A percentile compares a stretch with the other conserved stretches of the same genome.
Conservation (phyloP, 2,888 invertebrate species). For the Spisula solida region DNA sequence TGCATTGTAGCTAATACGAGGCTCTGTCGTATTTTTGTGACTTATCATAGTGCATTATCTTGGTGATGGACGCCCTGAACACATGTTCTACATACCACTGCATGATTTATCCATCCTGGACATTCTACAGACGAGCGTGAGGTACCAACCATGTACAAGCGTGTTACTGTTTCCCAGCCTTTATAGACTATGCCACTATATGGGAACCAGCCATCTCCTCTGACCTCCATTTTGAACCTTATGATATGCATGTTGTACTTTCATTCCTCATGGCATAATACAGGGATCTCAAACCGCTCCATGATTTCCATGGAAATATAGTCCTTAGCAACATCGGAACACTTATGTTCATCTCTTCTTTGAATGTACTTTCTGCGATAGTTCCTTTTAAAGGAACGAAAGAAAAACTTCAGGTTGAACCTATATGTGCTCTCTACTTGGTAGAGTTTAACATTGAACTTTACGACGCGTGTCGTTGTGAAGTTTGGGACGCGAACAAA, state of each 20-base stretch:
- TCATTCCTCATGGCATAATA: conserved; percentile 74
- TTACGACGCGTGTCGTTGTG: neutral
- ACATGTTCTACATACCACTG: neutral
- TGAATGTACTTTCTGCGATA: conserved; percentile 24
- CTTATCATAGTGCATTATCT: neutral
- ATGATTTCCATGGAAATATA: conserved; percentile 19
- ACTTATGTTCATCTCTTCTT: neutral
- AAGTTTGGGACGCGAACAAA: neutral
- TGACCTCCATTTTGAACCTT: conserved; percentile 29
- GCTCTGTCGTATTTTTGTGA: neutral
- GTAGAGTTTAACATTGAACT: conserved; percentile 14
- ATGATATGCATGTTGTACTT: conserved; percentile 42
- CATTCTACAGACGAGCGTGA: neutral
- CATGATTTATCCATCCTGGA: neutral
- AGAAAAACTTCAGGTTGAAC: conserved; percentile 28
- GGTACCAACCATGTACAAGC: neutral
- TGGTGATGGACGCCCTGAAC: neutral
- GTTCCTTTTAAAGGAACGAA: conserved; percentile 20
- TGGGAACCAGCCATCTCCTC: conserved; percentile 33
- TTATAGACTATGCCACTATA: neutral
- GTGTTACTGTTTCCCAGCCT: neutral
- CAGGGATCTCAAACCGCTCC: conserved; percentile 69
- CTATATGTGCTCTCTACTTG: conserved; percentile 26
- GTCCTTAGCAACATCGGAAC: conserved; percentile 30
- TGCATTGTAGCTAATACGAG: conserved; percentile 59